Evolutionary conservation across 2,113 vertebrate species (phyloP).

Genomic region (Axis porcinus): DNA sequence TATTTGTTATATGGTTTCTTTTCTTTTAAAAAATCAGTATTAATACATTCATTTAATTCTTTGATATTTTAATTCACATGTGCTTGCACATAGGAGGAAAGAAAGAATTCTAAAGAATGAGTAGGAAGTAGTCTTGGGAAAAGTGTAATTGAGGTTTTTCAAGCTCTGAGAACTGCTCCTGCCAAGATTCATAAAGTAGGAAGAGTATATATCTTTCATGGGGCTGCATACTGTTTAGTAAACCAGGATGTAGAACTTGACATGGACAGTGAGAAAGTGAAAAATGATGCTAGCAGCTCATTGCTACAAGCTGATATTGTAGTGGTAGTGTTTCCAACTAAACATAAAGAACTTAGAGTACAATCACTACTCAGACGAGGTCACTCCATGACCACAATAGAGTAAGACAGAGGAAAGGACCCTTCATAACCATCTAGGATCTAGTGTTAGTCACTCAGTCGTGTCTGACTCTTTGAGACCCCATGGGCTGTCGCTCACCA

Average conservation of each 20-base stretch:
- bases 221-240: background rate
- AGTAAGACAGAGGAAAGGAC: background rate
- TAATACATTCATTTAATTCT: background rate
- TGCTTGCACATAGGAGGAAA: background rate
- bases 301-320: background rate
- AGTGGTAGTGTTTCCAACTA: background rate
- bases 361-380: background rate
- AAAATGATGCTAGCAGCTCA: background rate
- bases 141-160: background rate
- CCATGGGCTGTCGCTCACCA: background rate
- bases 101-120: background rate
- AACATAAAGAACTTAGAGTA: background rate
- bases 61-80: background rate
- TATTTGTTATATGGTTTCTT: background rate
- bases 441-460: background rate
- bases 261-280: background rate
- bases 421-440: background rate
- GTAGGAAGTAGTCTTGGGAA: background rate
- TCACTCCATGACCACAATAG: background rate
- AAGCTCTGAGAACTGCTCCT: background rate
- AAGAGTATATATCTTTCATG: background rate
- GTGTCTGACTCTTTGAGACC: background rate
- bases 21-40: background rate
- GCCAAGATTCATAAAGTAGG: background rate
- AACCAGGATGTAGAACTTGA: background rate